These are phyloP conservation scores for Clarias fuscus DNA, from an alignment of 2,797 vertebrate species.

Conservation along the genomic window DNA sequence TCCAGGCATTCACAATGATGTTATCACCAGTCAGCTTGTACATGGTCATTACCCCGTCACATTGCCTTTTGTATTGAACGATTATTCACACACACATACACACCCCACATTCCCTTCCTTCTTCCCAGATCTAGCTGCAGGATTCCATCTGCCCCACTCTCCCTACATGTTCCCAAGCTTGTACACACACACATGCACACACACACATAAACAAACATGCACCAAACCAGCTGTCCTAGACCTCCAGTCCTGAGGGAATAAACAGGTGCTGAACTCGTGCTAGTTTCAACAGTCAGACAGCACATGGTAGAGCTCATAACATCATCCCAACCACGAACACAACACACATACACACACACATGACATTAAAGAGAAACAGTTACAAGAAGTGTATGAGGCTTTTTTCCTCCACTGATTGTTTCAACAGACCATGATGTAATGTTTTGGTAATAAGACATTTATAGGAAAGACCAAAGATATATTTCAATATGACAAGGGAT, in stretches of 20 bases:
- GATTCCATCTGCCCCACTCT: constrained; percentile 74
- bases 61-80: constrained; percentile 66
- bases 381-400: constrained; percentile 1
- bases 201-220: constrained; percentile 40
- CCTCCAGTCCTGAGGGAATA: constrained; percentile 66
- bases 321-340: constrained; percentile 61
- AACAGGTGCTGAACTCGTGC: constrained; percentile 72
- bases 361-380: constrained; percentile 30
- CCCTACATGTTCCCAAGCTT: constrained; percentile 57
- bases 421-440: constrained; percentile 51
- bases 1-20: constrained; percentile 68
- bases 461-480: neutral
- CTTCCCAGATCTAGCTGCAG: constrained; percentile 53
- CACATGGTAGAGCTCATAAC: constrained; percentile 65
- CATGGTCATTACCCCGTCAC: constrained; percentile 69
- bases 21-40: constrained; percentile 74
- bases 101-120: constrained; percentile 10
- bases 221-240: constrained; percentile 75
- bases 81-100: constrained; percentile 60
- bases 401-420: constrained; percentile 47
- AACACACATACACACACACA: constrained; percentile 33
- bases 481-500: constrained; percentile 4
- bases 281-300: constrained; percentile 63
- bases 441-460: constrained; percentile 34
- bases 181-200: constrained; percentile 29